Conservation (phyloP, 1,140 invertebrate genomes). For the Pseudomyrmex dendroicus region DNA sequence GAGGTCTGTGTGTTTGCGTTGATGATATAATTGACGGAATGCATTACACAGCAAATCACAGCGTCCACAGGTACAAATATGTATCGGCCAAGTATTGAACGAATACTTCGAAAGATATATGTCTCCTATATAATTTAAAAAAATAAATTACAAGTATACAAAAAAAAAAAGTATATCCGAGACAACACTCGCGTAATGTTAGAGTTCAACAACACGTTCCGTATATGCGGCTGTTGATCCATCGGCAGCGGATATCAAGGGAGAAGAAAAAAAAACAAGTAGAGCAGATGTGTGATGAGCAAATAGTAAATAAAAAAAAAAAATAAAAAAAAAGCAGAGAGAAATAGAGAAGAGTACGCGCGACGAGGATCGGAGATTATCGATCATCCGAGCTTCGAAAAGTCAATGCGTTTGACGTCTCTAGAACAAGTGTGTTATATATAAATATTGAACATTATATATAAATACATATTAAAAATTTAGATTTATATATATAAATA, state of each 20-base stretch:
- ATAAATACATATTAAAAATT: slow-evolving; percentile 67
- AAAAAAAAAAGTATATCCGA: slow-evolving; percentile 4
- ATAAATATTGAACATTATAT: slow-evolving; percentile 72
- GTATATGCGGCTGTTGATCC: too few species aligned
- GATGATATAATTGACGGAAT: slow-evolving; percentile 11
- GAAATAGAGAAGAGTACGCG: slow-evolving; percentile 9
- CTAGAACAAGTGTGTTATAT: slow-evolving; percentile 70
- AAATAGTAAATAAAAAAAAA: slow-evolving; percentile 11
- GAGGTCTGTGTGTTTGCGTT: neutral
- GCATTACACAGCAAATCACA: neutral
- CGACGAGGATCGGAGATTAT: slow-evolving; percentile 45
- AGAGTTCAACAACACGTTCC: neutral
- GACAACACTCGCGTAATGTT: slow-evolving; percentile 13
- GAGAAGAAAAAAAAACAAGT: neutral
- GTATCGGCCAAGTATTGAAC: slow-evolving; percentile 13
- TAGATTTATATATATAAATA: slow-evolving; percentile 73
- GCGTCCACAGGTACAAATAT: slow-evolving; percentile 36
- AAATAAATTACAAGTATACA: neutral
- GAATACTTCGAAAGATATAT: slow-evolving; percentile 16
- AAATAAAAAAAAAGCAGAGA: neutral
- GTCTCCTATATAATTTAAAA: slow-evolving; percentile 29
- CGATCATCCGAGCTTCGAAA: slow-evolving; percentile 55
- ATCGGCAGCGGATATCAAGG: slow-evolving; percentile 19
- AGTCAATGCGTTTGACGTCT: slow-evolving; percentile 59
- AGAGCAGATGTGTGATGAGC: neutral